Evolutionary conservation across 2,113 vertebrate species (phyloP), one percentile per base, ranked within the genome.

Genomic region (Carlito syrichta): DNA sequence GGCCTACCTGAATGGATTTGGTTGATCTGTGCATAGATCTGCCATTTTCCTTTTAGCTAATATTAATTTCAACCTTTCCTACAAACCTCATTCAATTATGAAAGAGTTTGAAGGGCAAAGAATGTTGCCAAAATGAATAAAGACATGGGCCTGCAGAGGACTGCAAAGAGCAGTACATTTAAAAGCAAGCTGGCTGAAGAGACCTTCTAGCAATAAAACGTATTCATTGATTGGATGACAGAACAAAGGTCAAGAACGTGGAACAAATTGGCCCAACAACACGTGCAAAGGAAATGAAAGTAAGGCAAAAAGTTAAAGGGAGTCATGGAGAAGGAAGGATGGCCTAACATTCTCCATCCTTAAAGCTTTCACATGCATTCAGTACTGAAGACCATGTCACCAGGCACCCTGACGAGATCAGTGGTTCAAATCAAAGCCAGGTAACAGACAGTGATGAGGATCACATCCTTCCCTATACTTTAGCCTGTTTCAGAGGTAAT

Each of bases 11-110:
- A 35, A 52, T 27, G 73, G 38, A 91, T 78, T 40, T 83, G 54
- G 35, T 74, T 56, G 25, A 35, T 62, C 25, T 84, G 45, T 38
- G 63, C 20, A 4, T 0, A 62, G 43, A 56, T 43, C 45, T 2
- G 11, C 23, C 30, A 32, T 74, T 89, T 95, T 92, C 87, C 78
- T 93, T 74, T 94, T 48, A 27, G 62, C 23, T 38, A 86, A 82
- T 45, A 79, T 69, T 86, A 76, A 93, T 89, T 84, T 85, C 56
- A 79, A 35, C 27, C 45, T 95, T 97, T 58, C 40, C 7, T 25
- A 93, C 9, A 60, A 78, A 86, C 30, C 35, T 73, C 32, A 30
- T 22, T 77, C 58, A 81, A 74, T 86, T 86, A 81, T 30, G 23
- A 91, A 62, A 63, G 58, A 74, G 48, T 56, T 1, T 69, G 32